Evolutionary conservation across 2,888 invertebrate genomes (phyloP), one percentile per base, ranked within the genome.

Genomic region (Nysson spinosus): DNA sequence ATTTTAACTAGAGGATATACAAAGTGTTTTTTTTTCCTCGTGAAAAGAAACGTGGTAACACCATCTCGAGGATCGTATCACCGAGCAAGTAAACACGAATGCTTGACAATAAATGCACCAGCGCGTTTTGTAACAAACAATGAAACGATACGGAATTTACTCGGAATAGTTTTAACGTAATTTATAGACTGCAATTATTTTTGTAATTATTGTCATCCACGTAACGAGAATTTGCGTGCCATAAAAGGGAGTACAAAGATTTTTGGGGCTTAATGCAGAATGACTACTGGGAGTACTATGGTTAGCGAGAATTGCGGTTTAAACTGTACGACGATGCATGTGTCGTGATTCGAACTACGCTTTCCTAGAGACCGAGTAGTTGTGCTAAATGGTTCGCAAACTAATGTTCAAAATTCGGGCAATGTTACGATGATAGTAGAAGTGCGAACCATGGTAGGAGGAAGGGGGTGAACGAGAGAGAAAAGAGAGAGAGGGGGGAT

Each of bases 301-400:
- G 62, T 46, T n/a, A 75, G 61, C 47, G 63, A 70, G 66, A 56
- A 70, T 70, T 75, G 77, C 70, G 73, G 77, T 75, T 75, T 67
- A 76, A 76, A 64, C 74, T 62, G 60, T 62, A 60, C 58, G 24
- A 46, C 67, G 54, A 73, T 75, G 64, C 67, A 67, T 76, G 70
- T 40, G 56, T 50, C 58, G 67, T 65, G 75, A 76, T 76, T 75
- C 73, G 56, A 66, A 69, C 55, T 69, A 40, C 65, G 60, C 54
- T 66, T 58, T 40, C 54, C n/a, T n/a, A 35, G 44, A 17, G 32
- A 37, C 67, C 35, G 60, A 68, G 65, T 75, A 70, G 77, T 77
- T 74, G 74, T 77, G 75, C 63, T 77, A 75, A 75, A 75, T 77
- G 75, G 75, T 71, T 75, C 77, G 77, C 77, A 71, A 75, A 75